Base-by-base conservation (phyloP, 2,888 invertebrate genomes). In the Podabrus alpinus region DNA sequence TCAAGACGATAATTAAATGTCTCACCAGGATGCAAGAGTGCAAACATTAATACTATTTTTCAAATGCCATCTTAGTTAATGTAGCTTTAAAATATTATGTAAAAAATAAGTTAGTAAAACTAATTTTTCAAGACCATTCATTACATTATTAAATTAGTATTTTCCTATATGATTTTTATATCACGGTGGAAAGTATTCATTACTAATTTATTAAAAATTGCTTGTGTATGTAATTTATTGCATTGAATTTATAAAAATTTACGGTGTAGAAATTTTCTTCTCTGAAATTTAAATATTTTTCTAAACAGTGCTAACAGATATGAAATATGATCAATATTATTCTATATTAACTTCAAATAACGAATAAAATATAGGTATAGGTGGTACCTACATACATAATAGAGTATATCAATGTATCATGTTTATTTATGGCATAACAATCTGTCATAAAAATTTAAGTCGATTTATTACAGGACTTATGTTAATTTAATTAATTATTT, bases 1-100 rank as follows among this genome's bases (percentile, higher is more conserved):
- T 66, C 69, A 74, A 69, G 73, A 73, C 69, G 59, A 74, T 78
- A 76, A 78, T 78, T 78, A 76, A 72, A 66, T 69, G 66, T 64
- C 75, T 16, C 75, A 75, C 72, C 75, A 75, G 75, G 75, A 69
- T 45, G 45, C 45, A 45, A 45, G n/a, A 45, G n/a, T 45, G 45
- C 45, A 45, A 45, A 45, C 45, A 45, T 45, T 45, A 45, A 45
- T 45, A 45, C 45, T n/a, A 45, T 45, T 45, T 45, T n/a, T 45
- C 45, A 45, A 45, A 45, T 45, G n/a, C n/a, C 45, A 45, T 45
- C 45, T n/a, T n/a, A 45, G 45, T 45, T 45, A n/a, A 45, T 45
- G 45, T 45, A 45, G n/a, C n/a, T 45, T 45, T n/a, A 45, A 45
- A 45, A 45, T 45, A 45, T 45, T n/a, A 5, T n/a, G n/a, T 45